Conservation (phyloP, 2,888 invertebrate genomes). For the Chalcosyrphus nemorum region DNA sequence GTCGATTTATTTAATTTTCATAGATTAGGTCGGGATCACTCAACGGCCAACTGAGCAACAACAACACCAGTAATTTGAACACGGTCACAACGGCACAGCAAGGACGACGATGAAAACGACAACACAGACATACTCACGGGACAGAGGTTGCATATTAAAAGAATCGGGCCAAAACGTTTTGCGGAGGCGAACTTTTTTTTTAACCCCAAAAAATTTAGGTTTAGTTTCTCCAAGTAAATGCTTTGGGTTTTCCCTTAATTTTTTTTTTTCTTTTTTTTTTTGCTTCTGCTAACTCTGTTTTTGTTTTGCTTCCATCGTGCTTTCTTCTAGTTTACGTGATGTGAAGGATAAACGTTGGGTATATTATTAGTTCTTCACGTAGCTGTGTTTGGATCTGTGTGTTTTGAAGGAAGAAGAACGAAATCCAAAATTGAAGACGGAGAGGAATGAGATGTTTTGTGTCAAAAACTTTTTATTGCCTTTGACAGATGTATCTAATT, state of each 20-base stretch:
- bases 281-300: background rate
- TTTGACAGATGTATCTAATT: conserved; percentile 71
- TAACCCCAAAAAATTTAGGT: conserved; percentile 39
- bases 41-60: conserved; percentile 48
- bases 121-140: conserved; percentile 20
- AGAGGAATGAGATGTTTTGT: conserved; percentile 63
- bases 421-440: conserved; percentile 47
- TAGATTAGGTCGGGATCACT: conserved; percentile 69
- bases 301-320: background rate
- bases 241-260: conserved; percentile 9
- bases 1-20: conserved; percentile 80
- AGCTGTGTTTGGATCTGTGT: background rate
- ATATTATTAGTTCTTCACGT: background rate
- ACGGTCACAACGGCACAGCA: conserved; percentile 13
- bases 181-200: conserved; percentile 40
- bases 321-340: conserved; percentile 53
- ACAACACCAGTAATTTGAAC: conserved; percentile 47
- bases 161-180: conserved; percentile 59
- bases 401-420: conserved; percentile 7
- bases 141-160: conserved; percentile 66
- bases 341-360: conserved; percentile 53
- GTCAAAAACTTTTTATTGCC: conserved; percentile 71
- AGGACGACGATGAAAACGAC: conserved; percentile 1
- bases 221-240: conserved; percentile 28
- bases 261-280: background rate